Base-by-base conservation (phyloP, 2,888 invertebrate species). In the Drosophila colorata region DNA sequence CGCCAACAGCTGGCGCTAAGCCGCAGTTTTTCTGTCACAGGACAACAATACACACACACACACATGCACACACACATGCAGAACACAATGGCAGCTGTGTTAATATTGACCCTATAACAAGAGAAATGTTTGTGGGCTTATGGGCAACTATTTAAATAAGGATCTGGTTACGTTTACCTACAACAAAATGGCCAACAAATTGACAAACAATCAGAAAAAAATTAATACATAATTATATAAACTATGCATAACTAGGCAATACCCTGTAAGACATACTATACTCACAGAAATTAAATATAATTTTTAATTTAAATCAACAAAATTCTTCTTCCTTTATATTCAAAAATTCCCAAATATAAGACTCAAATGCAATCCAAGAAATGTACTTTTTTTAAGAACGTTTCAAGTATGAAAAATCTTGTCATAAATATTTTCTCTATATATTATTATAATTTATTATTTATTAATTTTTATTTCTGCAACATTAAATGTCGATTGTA, bases 101-200 rank as follows among this genome's bases (percentile, higher is more conserved):
- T 69, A 69, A 74, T 74, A 69, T 74, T 74, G 55, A 69, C 47
- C 48, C 25, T 49, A 67, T 63, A 43, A 44, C 49, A 48, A 28
- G 47, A 37, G 28, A 38, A 51, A 28, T 59, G 46, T 51, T 41
- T 65, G 40, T 35, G 38, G 66, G 56, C 66, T 69, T 69, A 51
- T 49, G 67, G 47, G 18, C 35, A 60, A 55, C 72, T 72, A 59
- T 69, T 74, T 69, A 56, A 73, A 67, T 52, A 61, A 6, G 64
- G 38, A 65, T 74, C 47, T 65, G 58, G 46, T 74, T 47, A 55
- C 53, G 38, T 43, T 51, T 47, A 46, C 40, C 43, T 57, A 47
- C 52, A 49, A 69, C 44, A 53, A 69, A 69, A 49, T 69, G 69
- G 46, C 40, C 63, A 61, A 56, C 51, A 69, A 69, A 69, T 59